A percentile compares a stretch with the other conserved stretches of the same genome.
Conservation (phyloP, 2,888 invertebrate species). For the Pollenia labialis region DNA sequence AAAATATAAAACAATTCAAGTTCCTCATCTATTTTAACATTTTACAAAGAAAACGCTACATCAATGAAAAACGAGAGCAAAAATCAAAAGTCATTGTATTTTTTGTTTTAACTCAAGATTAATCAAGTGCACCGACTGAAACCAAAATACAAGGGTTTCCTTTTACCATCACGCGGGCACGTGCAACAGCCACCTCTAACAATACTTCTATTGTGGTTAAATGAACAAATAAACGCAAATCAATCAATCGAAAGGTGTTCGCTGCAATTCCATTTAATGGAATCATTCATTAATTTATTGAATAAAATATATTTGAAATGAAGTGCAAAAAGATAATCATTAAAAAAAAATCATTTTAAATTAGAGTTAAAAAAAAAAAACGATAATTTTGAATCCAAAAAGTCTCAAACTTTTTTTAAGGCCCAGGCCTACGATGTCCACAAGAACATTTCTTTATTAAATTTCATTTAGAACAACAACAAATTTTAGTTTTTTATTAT, state of each 20-base stretch:
- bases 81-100: constrained; percentile 10
- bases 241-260: constrained; percentile 11
- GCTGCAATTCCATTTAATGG: background rate
- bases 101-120: constrained; percentile 13
- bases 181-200: background rate
- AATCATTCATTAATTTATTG: constrained; percentile 12
- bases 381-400: no score
- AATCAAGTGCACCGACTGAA: constrained; percentile 49
- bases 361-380: no score
- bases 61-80: background rate
- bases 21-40: background rate
- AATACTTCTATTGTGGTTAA: background rate
- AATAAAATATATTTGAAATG: no score
- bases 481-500: no score
- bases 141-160: constrained; percentile 30
- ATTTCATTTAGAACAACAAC: no score
- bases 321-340: no score
- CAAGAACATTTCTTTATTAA: no score
- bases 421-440: no score
- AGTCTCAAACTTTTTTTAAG: no score
- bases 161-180: constrained; percentile 14
- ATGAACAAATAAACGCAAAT: constrained; percentile 17
- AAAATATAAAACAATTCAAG: constrained; percentile 11
- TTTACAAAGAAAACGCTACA: background rate
- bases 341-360: no score